Base-by-base conservation (phyloP, 2,888 invertebrate genomes). In the Parnassius orleans region DNA sequence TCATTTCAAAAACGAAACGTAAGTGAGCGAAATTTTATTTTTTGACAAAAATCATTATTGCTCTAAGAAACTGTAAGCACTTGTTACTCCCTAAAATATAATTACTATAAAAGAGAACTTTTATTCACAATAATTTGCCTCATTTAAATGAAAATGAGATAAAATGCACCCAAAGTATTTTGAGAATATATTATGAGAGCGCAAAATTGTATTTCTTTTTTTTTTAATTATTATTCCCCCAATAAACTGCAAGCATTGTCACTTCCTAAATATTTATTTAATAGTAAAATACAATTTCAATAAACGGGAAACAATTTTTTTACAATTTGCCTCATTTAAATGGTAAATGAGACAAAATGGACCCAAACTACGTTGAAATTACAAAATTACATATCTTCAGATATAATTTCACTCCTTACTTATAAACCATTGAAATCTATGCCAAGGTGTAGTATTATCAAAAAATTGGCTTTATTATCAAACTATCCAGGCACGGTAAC, bases 391-490 rank as follows among this genome's bases (percentile, higher is more conserved):
- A 90, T 81, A 79, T 76, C 80, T 76, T 66, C 67, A 67, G 70
- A 68, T 86, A 73, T 87, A 87, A 89, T 89, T 87, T 89, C 71
- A 63, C 76, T 82, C 75, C 77, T 80, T 79, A 79, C 76, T 76
- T 75, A 79, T 69, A 74, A 77, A 79, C 77, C 73, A 74, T 77
- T 83, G 67, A 78, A 84, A 78, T 77, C 73, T 71, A 73, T 72
- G 72, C 75, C 70, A 74, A 72, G 68, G 72, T 73, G 73, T 80
- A 71, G 82, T 77, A 90, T 88, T 90, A 88, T 80, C 80, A 85
- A 90, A 90, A 89, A 91, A 90, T 90, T 89, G 89, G 85, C 87
- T 86, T 82, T 86, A 91, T 90, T 90, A 90, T 77, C 77, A 81
- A 87, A 86, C 82, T 83, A 83, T 86, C 84, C 75, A 84, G 84